These are phyloP conservation scores for Macrosiphum euphorbiae DNA, from an alignment of 2,888 invertebrate species.

Conservation along the genomic window DNA sequence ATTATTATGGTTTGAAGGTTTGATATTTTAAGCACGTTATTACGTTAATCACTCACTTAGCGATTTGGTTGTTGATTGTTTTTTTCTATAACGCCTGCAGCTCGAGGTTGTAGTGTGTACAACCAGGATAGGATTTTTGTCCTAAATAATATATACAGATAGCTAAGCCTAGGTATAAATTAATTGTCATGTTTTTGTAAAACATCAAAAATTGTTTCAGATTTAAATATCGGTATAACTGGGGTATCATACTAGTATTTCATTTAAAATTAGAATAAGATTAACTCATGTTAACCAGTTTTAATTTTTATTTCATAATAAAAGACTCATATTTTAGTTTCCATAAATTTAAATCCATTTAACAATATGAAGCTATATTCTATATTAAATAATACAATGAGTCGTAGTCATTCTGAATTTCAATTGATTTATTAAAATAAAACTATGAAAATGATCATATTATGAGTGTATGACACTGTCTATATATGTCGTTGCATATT, in stretches of 20 bases:
- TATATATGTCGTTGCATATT: not conserved
- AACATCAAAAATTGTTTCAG: not conserved
- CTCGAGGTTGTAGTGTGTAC: not conserved
- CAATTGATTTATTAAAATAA: not conserved
- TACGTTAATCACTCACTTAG: not conserved
- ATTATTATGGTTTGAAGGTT: constrained; percentile 29
- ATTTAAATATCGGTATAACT: not conserved
- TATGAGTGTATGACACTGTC: not conserved
- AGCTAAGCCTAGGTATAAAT: not conserved
- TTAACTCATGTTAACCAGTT: not conserved
- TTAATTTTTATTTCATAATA: not conserved
- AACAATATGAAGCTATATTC: not conserved
- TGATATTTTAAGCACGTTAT: constrained; percentile 22
- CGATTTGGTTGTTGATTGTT: not conserved
- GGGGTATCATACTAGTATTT: not conserved
- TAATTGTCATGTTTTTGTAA: not conserved
- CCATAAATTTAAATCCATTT: not conserved
- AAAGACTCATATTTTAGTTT: no score
- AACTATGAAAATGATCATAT: not conserved
- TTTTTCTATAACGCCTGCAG: not conserved
- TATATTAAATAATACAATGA: not conserved
- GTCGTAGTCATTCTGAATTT: not conserved
- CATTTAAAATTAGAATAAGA: not conserved
- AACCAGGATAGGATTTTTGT: not conserved
- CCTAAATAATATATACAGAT: not conserved